A percentile compares a stretch with the other conserved stretches of the same genome.
These are phyloP conservation scores for Drosophila triauraria DNA, from an alignment of 1,140 invertebrate genomes.

Conservation along the genomic window DNA sequence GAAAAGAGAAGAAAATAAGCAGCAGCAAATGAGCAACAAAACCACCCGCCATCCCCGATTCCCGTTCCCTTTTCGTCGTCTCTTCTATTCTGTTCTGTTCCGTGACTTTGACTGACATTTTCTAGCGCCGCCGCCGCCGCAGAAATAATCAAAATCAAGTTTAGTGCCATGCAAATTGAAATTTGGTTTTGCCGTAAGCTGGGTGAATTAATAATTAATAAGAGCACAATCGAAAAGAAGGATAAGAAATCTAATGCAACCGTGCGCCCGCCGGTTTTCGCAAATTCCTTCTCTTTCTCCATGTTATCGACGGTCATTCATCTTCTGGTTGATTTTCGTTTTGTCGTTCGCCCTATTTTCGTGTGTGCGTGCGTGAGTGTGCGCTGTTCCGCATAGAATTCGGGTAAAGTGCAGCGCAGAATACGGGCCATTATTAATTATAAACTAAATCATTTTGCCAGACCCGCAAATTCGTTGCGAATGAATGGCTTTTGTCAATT, in stretches of 20 bases:
- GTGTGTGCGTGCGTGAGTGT: constrained; percentile 45
- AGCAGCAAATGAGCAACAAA: constrained; percentile 59
- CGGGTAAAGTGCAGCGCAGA: constrained; percentile 16
- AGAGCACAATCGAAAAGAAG: background rate
- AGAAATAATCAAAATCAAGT: constrained; percentile 60
- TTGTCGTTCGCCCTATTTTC: constrained; percentile 52
- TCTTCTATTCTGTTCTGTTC: constrained; percentile 29
- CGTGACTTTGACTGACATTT: constrained; percentile 74
- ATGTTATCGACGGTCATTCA: constrained; percentile 79
- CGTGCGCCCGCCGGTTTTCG: constrained; percentile 61
- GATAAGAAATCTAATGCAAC: constrained; percentile 53
- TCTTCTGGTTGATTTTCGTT: constrained; percentile 75
- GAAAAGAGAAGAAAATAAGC: constrained; percentile 54
- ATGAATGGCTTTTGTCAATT: constrained; percentile 51
- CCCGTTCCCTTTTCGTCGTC: constrained; percentile 46
- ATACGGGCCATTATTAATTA: constrained; percentile 42
- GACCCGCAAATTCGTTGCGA: constrained; percentile 36
- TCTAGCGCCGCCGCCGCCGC: constrained; percentile 35
- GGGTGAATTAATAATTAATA: background rate
- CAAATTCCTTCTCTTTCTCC: constrained; percentile 58
- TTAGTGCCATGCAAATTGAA: constrained; percentile 39
- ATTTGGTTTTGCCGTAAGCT: constrained; percentile 13
- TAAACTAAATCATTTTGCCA: constrained; percentile 38
- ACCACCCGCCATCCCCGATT: constrained; percentile 44
- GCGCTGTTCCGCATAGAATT: constrained; percentile 50